These are phyloP conservation scores for Oncorhynchus tshawytscha DNA, from an alignment of 2,113 vertebrate genomes.

Conservation along the genomic window DNA sequence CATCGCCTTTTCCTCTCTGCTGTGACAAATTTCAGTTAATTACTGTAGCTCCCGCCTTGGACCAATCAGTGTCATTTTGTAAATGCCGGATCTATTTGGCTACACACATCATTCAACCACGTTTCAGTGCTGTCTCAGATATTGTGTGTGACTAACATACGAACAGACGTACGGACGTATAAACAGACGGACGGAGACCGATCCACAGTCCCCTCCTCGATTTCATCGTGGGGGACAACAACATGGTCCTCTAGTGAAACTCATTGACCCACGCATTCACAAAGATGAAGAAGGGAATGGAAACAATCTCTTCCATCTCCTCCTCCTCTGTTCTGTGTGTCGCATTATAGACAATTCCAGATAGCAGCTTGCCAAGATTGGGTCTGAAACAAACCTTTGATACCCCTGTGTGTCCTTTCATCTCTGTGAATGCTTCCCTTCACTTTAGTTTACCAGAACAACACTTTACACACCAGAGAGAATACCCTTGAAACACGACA, in stretches of 20 bases:
- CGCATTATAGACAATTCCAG: slow-evolving; percentile 40
- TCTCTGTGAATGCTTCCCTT: slow-evolving; percentile 39
- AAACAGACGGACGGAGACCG: no score
- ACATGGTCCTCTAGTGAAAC: slow-evolving; percentile 24
- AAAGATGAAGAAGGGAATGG: slow-evolving; percentile 24
- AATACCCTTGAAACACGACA: slow-evolving; percentile 46
- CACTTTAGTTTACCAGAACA: slow-evolving; percentile 51
- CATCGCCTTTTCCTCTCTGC: no score
- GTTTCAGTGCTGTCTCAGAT: no score
- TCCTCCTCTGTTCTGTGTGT: slow-evolving; percentile 25
- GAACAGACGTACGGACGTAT: no score
- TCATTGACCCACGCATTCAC: slow-evolving; percentile 25
- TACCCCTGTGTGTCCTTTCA: slow-evolving; percentile 37
- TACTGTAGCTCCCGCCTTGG: no score
- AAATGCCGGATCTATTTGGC: no score
- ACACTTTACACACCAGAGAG: slow-evolving; percentile 40
- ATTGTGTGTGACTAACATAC: no score
- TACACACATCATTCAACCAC: no score
- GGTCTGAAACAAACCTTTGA: slow-evolving; percentile 42
- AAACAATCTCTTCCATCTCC: slow-evolving; percentile 25
- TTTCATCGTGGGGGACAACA: not conserved
- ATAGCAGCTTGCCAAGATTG: slow-evolving; percentile 40
- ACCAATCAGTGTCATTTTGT: no score
- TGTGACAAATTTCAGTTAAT: no score
- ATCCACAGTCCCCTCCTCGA: no score